Conservation (phyloP, 92 coral and sea anemone species). For the Actinostola sp. region DNA sequence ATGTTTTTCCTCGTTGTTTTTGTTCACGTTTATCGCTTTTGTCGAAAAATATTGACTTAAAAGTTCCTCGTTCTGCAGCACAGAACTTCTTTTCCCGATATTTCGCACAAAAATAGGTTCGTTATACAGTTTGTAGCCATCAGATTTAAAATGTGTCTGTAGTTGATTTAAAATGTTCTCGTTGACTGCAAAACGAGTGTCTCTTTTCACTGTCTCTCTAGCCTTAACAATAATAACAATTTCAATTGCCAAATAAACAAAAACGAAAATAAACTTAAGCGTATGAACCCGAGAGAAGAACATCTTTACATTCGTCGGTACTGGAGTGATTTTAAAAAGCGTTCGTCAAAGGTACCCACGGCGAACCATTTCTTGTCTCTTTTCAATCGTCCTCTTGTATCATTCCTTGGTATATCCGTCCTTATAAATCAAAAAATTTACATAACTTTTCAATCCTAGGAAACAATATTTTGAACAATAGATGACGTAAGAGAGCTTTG, state of each 20-base stretch:
- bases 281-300: background rate
- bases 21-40: background rate
- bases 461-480: constrained; percentile 26
- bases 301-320: background rate
- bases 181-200: constrained; percentile 13
- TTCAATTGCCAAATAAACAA: constrained; percentile 17
- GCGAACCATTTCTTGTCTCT: too few species aligned
- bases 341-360: too few species aligned
- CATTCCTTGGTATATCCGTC: background rate
- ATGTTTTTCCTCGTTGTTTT: constrained; percentile 1
- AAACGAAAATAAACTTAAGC: background rate
- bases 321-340: too few species aligned
- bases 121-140: background rate
- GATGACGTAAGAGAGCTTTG: constrained; percentile 28
- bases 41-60: constrained; percentile 8
- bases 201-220: background rate
- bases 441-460: constrained; percentile 7
- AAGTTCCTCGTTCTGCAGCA: constrained; percentile 1
- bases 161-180: constrained; percentile 23
- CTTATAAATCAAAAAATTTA: constrained; percentile 7
- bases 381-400: background rate
- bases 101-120: background rate
- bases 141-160: background rate
- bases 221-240: constrained; percentile 5
- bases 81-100: constrained; percentile 21